Base-by-base conservation (phyloP, 2,113 vertebrate genomes). In the Tyrannus savana region DNA sequence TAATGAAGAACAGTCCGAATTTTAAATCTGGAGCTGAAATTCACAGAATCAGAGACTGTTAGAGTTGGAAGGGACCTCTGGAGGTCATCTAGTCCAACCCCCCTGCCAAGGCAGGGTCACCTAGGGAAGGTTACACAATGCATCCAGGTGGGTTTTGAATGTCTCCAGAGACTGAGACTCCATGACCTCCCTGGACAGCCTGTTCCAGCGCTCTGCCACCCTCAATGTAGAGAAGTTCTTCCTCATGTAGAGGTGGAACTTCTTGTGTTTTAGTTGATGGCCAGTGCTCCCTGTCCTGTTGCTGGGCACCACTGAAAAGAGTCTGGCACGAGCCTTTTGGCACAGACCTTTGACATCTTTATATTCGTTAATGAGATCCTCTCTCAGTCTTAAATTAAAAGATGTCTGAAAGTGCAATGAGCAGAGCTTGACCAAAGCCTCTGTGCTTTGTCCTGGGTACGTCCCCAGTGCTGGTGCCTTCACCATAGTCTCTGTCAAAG, bases 271-370 rank as follows among this genome's bases (percentile, higher is more conserved):
- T 14, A 60, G 16, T 19, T 83, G 22, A 14, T 31, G 17, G 14
- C n/a, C 14, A 6, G 3, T 62, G 63, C 7, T 68, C 11, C 62
- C 11, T 0, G 0, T 62, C 24, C 19, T 53, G 6, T 31, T 0
- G 0, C 53, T 35, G 39, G 24, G 25, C 47, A 55, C 13, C 30
- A n/a, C 9, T 60, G 24, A 25, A 52, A 58, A 53, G 28, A 59
- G 12, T 30, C 69, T 14, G 19, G 23, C 28, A 53, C 19, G 1
- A 21, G 30, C 6, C 9, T 62, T 47, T 27, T 41, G 39, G 21
- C 47, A 41, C 11, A 39, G 0, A 2, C 39, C 30, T 68, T 18
- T 47, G 24, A 35, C 16, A 33, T 3, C 24, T 14, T 11, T 50
- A 11, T 15, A 25, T 46, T 11, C 19, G 25, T 41, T 59, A 83